phyloP scores from a whole-genome alignment of 1,140 invertebrate species.

The Coenobita brevimanus region DNA sequence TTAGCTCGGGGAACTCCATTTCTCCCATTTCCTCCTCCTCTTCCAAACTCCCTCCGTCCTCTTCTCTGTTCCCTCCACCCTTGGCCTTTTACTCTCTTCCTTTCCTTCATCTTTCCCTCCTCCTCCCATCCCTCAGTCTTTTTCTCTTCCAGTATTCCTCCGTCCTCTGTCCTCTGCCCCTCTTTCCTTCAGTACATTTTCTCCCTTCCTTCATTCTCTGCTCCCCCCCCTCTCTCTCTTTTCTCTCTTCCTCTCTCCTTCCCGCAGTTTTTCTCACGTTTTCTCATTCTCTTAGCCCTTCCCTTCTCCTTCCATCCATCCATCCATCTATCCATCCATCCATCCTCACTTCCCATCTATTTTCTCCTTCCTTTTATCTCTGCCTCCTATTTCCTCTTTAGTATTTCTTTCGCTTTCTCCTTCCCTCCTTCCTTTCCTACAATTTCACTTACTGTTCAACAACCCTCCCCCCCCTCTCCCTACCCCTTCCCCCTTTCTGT shows the following conservation, averaged over 20 bases:
- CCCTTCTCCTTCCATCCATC: background rate
- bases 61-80: background rate
- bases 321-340: background rate
- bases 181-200: background rate
- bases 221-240: background rate
- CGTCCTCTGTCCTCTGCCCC: too few relatives aligned
- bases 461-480: background rate
- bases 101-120: background rate
- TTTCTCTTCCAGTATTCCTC: too few relatives aligned
- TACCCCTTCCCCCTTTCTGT: background rate
- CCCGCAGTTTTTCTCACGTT: constrained; percentile 18
- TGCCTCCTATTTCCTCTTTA: background rate
- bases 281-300: constrained; percentile 7
- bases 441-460: background rate
- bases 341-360: background rate
- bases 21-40: too few relatives aligned
- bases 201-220: background rate
- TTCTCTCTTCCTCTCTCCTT: background rate
- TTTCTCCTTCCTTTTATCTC: background rate
- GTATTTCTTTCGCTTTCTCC: background rate
- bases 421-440: background rate
- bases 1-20: too few relatives aligned
- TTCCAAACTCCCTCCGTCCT: too few relatives aligned
- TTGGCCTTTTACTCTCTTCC: too few relatives aligned
- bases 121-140: too few relatives aligned